phyloP scores from a whole-genome alignment of 2,888 invertebrate species.

The Dryococelus australis region DNA sequence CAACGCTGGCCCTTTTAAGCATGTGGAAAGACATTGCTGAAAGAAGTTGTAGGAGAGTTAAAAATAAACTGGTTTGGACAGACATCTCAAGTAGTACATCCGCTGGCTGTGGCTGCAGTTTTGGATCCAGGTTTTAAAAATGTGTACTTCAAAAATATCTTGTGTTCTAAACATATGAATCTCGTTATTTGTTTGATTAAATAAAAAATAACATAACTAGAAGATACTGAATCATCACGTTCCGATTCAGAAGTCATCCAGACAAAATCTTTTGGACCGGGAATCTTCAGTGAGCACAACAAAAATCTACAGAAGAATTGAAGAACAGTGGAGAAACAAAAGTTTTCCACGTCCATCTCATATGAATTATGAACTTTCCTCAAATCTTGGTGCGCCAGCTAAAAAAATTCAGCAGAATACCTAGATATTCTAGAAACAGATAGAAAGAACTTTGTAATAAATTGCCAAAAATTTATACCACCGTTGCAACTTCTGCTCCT shows the following conservation, averaged over 20 bases:
- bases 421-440: neutral
- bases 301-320: neutral
- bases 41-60: neutral
- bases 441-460: neutral
- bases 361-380: neutral
- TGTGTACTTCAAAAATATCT: neutral
- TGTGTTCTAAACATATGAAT: neutral
- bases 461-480: neutral
- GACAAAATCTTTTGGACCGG: neutral
- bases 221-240: neutral
- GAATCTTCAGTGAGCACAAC: neutral
- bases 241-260: neutral
- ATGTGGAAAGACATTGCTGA: neutral
- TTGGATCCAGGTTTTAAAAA: neutral
- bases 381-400: neutral
- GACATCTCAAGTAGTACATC: neutral
- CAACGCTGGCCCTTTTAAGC: neutral
- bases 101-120: neutral
- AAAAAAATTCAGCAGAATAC: neutral
- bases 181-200: neutral
- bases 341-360: neutral
- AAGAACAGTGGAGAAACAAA: neutral
- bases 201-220: neutral
- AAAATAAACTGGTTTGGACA: neutral
- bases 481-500: neutral